These are phyloP conservation scores for Eurystomus gularis DNA, from an alignment of 2,113 vertebrate species.

Conservation along the genomic window DNA sequence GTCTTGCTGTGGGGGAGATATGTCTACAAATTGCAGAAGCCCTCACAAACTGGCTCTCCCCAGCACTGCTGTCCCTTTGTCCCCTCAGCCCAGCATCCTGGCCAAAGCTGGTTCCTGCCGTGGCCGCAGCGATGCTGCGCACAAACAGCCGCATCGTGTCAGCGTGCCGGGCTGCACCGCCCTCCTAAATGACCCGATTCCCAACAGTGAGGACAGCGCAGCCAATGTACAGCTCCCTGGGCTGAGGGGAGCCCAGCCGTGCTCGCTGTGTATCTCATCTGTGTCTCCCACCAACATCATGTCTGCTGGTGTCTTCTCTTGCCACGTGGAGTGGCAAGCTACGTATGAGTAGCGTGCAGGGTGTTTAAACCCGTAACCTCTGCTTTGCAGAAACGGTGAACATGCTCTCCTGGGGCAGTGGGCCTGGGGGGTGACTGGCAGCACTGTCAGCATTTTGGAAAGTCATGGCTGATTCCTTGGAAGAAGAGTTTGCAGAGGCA, in stretches of 20 bases:
- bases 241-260: not conserved
- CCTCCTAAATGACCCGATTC: not conserved
- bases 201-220: rapidly evolving
- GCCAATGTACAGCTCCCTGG: not conserved
- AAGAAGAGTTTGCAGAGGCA: not conserved
- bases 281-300: not conserved
- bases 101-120: not conserved
- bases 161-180: not conserved
- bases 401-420: rapidly evolving
- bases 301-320: not conserved
- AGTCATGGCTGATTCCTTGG: not conserved
- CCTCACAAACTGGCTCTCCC: not conserved
- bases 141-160: not conserved
- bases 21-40: not conserved
- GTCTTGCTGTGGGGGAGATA: not conserved
- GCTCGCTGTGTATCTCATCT: not conserved
- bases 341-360: rapidly evolving
- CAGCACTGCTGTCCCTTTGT: not conserved
- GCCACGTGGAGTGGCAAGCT: no score
- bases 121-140: not conserved
- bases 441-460: rapidly evolving
- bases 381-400: not conserved
- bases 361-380: not conserved
- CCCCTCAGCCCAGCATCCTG: not conserved
- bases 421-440: not conserved